Evolutionary conservation across 2,797 vertebrate species (phyloP), one percentile per base, ranked within the genome.

Genomic region (Pipistrellus pipistrellus): DNA sequence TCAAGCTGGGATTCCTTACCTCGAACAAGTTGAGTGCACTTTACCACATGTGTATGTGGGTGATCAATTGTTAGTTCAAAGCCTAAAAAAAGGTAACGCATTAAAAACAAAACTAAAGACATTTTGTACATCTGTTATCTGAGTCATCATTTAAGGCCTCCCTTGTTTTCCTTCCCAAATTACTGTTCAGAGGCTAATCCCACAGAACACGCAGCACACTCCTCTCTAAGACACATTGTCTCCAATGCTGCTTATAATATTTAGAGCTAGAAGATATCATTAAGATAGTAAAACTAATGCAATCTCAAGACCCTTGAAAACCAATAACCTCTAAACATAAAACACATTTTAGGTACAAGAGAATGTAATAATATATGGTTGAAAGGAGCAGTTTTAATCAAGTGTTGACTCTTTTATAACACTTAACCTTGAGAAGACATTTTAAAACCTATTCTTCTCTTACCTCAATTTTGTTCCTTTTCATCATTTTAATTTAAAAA

Each of bases 61-160:
- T 99, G 99, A 97, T 99, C 99, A 51, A 99, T 99, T 80, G 99
- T 99, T 98, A 99, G 99, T 97, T 99, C 99, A 97, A 99, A 99
- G 20, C 99, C 99, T 99, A 68, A 96, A 55, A 73, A 95, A 84
- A 95, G 82, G n/a, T 32, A 72, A 41, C 96, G 90, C 94, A 82
- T 84, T 73, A 72, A 90, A 5, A 80, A 91, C 85, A 88, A 93
- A 95, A 77, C 9, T 76, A 18, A 13, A 15, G 2, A 44, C 7
- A 88, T 76, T 96, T 97, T 90, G 92, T 17, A 78, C 62, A 72
- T 97, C 83, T 97, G 89, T 95, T 83, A 95, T 90, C 72, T 82
- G 62, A 90, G 85, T 75, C 71, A 94, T 77, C 48, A 90, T 62
- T 96, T 91, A 90, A 84, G 38, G 71, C 13, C 53, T 83, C 55